Conservation (phyloP, 1,140 invertebrate species). For the Xylocopa sonorina region DNA sequence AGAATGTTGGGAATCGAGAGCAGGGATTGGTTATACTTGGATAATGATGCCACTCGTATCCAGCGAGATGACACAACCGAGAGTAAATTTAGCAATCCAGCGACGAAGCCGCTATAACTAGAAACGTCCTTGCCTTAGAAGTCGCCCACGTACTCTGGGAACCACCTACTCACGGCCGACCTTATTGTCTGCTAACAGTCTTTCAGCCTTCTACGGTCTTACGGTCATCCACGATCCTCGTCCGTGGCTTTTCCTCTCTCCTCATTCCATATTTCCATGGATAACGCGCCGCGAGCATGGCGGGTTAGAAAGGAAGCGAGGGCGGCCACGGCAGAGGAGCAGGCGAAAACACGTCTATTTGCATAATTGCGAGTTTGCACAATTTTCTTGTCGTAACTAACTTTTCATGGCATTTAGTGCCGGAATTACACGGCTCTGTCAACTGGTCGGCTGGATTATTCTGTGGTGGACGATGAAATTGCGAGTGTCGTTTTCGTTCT, state of each 20-base stretch:
- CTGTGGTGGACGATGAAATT: conserved; percentile 38
- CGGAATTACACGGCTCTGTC: conserved; percentile 41
- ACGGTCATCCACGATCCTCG: conserved; percentile 15
- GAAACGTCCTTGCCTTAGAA: conserved; percentile 59
- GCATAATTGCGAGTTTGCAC: conserved; percentile 61
- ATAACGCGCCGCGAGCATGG: background rate
- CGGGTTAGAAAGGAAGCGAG: background rate
- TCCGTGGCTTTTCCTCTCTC: conserved; percentile 32
- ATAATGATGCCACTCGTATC: too few species aligned
- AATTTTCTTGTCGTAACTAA: conserved; percentile 65
- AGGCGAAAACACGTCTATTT: conserved; percentile 58
- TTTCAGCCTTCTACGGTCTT: conserved; percentile 63
- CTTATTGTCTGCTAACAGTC: conserved; percentile 58
- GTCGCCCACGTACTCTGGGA: conserved; percentile 43
- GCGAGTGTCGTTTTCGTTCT: conserved; percentile 15
- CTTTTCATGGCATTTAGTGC: conserved; percentile 63
- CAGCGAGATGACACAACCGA: too few species aligned
- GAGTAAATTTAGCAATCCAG: background rate
- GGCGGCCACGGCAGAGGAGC: background rate
- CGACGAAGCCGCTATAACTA: conserved; percentile 40
- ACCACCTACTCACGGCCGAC: conserved; percentile 54
- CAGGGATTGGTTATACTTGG: too few species aligned
- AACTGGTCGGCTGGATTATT: conserved; percentile 39
- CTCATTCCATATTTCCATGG: background rate
- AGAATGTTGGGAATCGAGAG: too few species aligned